phyloP scores from a whole-genome alignment of 2,113 vertebrate genomes.

The Nothocercus julius region DNA sequence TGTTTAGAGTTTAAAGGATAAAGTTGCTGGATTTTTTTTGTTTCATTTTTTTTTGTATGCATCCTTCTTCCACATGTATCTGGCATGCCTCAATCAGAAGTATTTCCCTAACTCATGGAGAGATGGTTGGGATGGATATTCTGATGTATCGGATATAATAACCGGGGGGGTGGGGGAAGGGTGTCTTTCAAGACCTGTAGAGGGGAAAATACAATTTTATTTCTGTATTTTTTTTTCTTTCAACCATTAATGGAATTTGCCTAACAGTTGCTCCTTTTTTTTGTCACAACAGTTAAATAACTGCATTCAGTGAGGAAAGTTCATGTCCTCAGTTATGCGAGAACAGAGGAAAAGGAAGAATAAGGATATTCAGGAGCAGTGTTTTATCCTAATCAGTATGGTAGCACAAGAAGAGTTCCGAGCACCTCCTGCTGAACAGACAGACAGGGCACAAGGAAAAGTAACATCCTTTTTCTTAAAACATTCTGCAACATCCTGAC shows the following conservation, averaged over 20 bases:
- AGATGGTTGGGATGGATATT: neutral
- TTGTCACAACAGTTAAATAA: neutral
- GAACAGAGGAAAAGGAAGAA: slow-evolving; percentile 5
- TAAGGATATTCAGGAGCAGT: neutral
- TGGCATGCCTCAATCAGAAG: neutral
- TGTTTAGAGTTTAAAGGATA: neutral
- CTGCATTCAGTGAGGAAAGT: neutral
- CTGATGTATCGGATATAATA: neutral
- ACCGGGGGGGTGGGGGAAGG: neutral
- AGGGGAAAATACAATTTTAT: neutral
- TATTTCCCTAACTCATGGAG: accelerated
- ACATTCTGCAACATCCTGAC: neutral
- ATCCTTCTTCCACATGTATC: neutral
- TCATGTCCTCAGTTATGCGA: neutral
- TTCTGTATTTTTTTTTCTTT: neutral
- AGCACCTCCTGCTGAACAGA: neutral
- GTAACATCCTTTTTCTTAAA: neutral
- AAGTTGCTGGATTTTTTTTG: neutral
- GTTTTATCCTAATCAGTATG: neutral
- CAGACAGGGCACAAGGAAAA: neutral
- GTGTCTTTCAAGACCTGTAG: neutral
- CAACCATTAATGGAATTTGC: neutral
- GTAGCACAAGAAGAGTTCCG: neutral
- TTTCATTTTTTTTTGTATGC: neutral
- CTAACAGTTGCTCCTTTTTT: neutral